Percentiles rank a stretch among this genome's conserved stretches.
Conservation (phyloP, 64 coral and sea anemone genomes). For the Montipora foliosa region DNA sequence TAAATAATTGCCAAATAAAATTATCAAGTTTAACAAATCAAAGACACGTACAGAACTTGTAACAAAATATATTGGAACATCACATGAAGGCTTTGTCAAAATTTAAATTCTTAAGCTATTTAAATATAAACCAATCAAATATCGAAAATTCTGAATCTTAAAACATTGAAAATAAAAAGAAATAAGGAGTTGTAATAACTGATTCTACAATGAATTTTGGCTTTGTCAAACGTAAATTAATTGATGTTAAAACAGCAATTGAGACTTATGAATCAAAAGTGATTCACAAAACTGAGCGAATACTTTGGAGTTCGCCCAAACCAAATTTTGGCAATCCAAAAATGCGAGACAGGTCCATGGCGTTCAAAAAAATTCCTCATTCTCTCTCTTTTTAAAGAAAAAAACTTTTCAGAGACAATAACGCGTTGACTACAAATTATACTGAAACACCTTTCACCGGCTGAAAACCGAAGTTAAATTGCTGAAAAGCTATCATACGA, state of each 20-base stretch:
- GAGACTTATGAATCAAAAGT: background rate
- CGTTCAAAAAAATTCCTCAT: no score
- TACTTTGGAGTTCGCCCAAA: background rate
- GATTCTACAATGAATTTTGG: background rate
- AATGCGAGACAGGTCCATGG: background rate
- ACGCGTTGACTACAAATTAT: background rate
- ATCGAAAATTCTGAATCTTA: background rate
- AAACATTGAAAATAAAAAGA: background rate
- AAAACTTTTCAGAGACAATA: background rate
- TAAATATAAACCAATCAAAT: background rate
- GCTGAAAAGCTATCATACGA: background rate
- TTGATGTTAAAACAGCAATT: background rate
- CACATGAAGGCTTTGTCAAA: background rate
- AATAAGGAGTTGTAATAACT: background rate
- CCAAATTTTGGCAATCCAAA: background rate
- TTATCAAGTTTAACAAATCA: background rate
- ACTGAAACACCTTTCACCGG: background rate
- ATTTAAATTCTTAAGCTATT: background rate
- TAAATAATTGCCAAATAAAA: no score
- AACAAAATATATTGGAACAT: background rate
- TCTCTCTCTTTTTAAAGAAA: background rate
- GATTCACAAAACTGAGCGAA: conserved; percentile 1
- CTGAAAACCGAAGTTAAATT: conserved; percentile 11
- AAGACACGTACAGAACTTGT: background rate
- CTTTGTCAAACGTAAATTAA: background rate